phyloP scores from a whole-genome alignment of 2,888 invertebrate species.

The Sarcophaga carnaria region DNA sequence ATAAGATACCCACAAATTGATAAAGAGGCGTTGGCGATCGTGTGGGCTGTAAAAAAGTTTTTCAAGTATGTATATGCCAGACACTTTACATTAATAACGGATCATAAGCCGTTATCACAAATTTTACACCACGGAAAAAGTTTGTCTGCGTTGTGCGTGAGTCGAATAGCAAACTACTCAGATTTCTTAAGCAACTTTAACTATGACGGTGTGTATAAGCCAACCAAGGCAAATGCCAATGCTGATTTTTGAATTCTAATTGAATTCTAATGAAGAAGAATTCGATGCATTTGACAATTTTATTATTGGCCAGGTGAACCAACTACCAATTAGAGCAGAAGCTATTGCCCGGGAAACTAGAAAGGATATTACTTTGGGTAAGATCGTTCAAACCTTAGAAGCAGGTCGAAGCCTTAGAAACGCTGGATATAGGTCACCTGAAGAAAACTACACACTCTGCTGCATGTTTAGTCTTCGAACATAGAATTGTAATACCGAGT shows the following conservation, averaged over 20 bases:
- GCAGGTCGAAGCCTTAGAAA: constrained; percentile 22
- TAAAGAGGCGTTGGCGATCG: not conserved
- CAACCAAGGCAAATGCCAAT: constrained; percentile 55
- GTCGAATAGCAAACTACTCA: constrained; percentile 60
- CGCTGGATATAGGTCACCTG: constrained; percentile 40
- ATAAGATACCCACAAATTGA: not conserved
- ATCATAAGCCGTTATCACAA: no score
- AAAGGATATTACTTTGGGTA: constrained; percentile 56
- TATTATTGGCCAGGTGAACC: constrained; percentile 61
- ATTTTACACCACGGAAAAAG: constrained; percentile 61
- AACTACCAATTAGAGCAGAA: constrained; percentile 58
- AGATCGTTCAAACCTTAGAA: constrained; percentile 55
- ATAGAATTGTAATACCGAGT: constrained; percentile 22
- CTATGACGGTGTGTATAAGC: constrained; percentile 38
- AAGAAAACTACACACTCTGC: constrained; percentile 23
- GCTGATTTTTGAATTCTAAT: no score
- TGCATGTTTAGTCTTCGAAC: constrained; percentile 23
- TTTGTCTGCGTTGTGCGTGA: constrained; percentile 47
- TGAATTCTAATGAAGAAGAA: constrained; percentile 44
- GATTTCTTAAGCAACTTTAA: constrained; percentile 55
- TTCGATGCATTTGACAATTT: constrained; percentile 56
- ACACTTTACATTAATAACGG: constrained; percentile 47
- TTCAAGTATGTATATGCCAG: constrained; percentile 56
- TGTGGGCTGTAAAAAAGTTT: constrained; percentile 44
- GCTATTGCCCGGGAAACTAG: constrained; percentile 51